Percentiles rank a stretch among this genome's conserved stretches.
These are phyloP conservation scores for Diplodus sargus DNA, from an alignment of 2,797 vertebrate species.

Conservation along the genomic window DNA sequence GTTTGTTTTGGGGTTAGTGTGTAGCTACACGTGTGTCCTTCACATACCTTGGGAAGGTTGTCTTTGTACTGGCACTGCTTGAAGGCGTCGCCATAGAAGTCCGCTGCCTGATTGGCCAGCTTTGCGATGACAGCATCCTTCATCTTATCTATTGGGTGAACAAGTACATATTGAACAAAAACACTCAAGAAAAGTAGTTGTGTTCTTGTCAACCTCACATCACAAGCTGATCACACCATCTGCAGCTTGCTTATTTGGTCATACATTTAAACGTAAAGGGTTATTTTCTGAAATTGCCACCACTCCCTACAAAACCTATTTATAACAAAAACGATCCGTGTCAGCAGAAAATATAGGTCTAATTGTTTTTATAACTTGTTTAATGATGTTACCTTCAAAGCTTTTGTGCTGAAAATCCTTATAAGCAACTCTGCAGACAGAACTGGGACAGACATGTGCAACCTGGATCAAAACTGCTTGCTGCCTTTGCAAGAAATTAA, in stretches of 20 bases:
- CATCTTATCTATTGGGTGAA: conserved; percentile 91
- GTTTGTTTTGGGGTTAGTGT: conserved; percentile 23
- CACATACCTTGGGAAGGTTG: conserved; percentile 96
- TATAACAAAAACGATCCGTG: conserved; percentile 14
- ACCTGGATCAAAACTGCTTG: conserved; percentile 37
- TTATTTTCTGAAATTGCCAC: background rate
- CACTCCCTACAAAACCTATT: conserved; percentile 21
- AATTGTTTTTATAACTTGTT: background rate
- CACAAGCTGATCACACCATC: background rate
- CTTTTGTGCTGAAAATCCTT: conserved; percentile 29
- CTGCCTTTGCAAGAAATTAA: conserved; percentile 44
- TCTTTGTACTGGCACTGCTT: conserved; percentile 99
- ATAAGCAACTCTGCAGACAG: conserved; percentile 58
- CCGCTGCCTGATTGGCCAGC: conserved; percentile 96
- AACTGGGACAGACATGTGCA: conserved; percentile 57
- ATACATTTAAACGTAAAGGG: background rate
- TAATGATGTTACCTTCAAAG: conserved; percentile 47
- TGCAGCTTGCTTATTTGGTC: background rate
- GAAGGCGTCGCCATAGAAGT: conserved; percentile 97
- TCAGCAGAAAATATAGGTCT: conserved; percentile 30
- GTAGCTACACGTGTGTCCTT: background rate
- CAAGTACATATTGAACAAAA: background rate
- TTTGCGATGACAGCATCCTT: conserved; percentile 98
- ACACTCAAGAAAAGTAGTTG: background rate
- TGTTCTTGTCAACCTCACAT: background rate